Percentiles rank a stretch among this genome's conserved stretches.
phyloP scores from a whole-genome alignment of 2,888 invertebrate genomes.

The Syrista parreyssii region DNA sequence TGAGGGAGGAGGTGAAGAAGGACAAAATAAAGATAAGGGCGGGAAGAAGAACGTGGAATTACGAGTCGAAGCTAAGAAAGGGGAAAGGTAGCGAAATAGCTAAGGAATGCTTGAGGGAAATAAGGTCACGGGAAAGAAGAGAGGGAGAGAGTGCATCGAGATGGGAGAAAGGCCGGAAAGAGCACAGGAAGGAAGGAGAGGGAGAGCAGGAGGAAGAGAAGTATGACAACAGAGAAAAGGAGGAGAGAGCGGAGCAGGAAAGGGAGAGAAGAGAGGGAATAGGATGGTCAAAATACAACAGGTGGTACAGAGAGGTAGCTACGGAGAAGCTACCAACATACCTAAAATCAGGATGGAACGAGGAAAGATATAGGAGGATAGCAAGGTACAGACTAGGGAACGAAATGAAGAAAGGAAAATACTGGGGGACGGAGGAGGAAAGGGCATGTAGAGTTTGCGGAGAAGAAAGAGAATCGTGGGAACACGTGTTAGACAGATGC shows the following conservation, averaged over 20 bases:
- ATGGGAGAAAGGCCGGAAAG: too few species aligned
- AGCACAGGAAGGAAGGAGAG: neutral
- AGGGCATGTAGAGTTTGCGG: slow-evolving; percentile 8
- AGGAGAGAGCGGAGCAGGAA: neutral
- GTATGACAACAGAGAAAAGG: neutral
- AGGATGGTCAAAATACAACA: neutral
- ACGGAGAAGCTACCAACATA: neutral
- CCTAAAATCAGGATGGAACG: slow-evolving; percentile 7
- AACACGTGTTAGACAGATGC: slow-evolving; percentile 6
- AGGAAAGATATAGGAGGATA: slow-evolving; percentile 1
- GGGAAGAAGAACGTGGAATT: slow-evolving; percentile 17
- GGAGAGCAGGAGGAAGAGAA: neutral
- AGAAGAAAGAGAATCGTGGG: slow-evolving; percentile 8
- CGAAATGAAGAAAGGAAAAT: slow-evolving; percentile 6
- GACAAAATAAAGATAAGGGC: slow-evolving; percentile 14
- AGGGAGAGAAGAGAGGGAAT: slow-evolving; percentile 10
- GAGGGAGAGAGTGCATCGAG: slow-evolving; percentile 4
- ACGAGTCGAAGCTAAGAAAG: slow-evolving; percentile 1
- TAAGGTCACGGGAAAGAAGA: slow-evolving; percentile 8
- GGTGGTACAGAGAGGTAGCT: neutral
- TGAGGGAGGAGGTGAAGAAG: slow-evolving; percentile 18
- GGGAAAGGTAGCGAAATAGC: slow-evolving; percentile 4
- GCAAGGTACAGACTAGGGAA: slow-evolving; percentile 11
- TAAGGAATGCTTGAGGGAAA: slow-evolving; percentile 2
- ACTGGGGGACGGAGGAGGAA: slow-evolving; percentile 10